These are phyloP conservation scores for Pachypanchax playfairii DNA, from an alignment of 2,113 vertebrate species.

Conservation along the genomic window DNA sequence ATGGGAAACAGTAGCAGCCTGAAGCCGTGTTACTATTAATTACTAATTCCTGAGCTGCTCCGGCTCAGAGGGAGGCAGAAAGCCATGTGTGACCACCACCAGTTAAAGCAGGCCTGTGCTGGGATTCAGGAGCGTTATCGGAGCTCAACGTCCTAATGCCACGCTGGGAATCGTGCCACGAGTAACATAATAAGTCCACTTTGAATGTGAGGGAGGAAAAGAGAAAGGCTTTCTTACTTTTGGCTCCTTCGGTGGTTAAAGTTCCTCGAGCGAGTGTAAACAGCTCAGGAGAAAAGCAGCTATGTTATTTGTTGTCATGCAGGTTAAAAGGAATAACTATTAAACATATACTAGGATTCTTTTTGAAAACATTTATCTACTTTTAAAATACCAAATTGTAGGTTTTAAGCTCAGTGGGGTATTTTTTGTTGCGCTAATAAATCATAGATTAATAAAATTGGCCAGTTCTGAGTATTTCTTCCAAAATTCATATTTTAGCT, in stretches of 20 bases:
- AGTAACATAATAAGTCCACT: constrained; percentile 77
- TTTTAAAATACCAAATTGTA: no score
- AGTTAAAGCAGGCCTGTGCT: constrained; percentile 64
- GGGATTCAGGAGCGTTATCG: constrained; percentile 71
- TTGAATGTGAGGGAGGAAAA: constrained; percentile 58
- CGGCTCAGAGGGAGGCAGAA: constrained; percentile 59
- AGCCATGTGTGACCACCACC: constrained; percentile 70
- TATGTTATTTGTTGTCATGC: constrained; percentile 52
- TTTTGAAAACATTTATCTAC: constrained; percentile 6
- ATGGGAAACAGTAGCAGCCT: constrained; percentile 65
- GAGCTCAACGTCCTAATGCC: constrained; percentile 77
- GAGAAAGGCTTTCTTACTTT: constrained; percentile 44
- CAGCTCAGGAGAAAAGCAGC: constrained; percentile 69
- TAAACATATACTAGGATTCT: constrained; percentile 51
- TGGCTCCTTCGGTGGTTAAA: constrained; percentile 61
- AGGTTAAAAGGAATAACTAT: constrained; percentile 56
- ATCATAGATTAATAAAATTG: no score
- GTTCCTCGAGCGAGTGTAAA: constrained; percentile 72
- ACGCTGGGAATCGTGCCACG: constrained; percentile 76
- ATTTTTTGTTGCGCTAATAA: no score
- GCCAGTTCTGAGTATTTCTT: no score
- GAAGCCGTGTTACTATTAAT: constrained; percentile 60
- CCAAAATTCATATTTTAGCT: no score
- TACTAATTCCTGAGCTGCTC: constrained; percentile 61
- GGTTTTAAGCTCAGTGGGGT: no score